These are phyloP conservation scores for Marmota monax DNA, from an alignment of 2,113 vertebrate genomes.

Conservation along the genomic window DNA sequence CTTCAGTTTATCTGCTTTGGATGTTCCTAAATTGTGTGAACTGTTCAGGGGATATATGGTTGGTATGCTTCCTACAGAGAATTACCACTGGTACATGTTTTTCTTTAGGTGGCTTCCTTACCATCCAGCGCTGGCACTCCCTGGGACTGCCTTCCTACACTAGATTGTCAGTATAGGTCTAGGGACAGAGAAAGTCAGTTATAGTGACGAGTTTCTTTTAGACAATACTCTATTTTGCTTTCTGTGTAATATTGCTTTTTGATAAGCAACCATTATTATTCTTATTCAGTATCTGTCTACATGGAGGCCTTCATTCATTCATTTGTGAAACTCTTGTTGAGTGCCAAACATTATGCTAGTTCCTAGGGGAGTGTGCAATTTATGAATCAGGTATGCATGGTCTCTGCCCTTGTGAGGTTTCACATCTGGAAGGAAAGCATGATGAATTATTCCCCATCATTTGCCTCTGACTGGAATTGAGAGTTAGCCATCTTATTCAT, in stretches of 20 bases:
- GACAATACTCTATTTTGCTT: not conserved
- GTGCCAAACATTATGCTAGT: not conserved
- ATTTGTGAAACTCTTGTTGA: constrained; percentile 16
- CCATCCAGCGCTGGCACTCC: not conserved
- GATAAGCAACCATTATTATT: not conserved
- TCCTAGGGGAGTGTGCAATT: not conserved
- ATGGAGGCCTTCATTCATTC: not conserved
- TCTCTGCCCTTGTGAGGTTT: not conserved
- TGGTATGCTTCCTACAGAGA: not conserved
- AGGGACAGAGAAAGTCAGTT: constrained; percentile 9
- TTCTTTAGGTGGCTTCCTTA: constrained; percentile 38
- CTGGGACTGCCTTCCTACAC: not conserved
- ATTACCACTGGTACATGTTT: not conserved
- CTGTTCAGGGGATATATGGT: not conserved
- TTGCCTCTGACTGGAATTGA: not conserved
- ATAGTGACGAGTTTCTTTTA: not conserved
- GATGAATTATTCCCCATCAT: not conserved
- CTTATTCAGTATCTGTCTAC: not conserved
- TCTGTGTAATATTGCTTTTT: not conserved
- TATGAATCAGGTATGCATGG: not conserved
- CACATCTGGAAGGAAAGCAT: not conserved
- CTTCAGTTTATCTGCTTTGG: not conserved
- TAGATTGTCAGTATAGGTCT: not conserved
- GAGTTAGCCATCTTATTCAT: not conserved
- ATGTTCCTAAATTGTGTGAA: not conserved